Percentiles rank a stretch among this genome's conserved stretches.
Evolutionary conservation across 2,888 invertebrate genomes (phyloP).

Genomic region (Agonum fuliginosum): DNA sequence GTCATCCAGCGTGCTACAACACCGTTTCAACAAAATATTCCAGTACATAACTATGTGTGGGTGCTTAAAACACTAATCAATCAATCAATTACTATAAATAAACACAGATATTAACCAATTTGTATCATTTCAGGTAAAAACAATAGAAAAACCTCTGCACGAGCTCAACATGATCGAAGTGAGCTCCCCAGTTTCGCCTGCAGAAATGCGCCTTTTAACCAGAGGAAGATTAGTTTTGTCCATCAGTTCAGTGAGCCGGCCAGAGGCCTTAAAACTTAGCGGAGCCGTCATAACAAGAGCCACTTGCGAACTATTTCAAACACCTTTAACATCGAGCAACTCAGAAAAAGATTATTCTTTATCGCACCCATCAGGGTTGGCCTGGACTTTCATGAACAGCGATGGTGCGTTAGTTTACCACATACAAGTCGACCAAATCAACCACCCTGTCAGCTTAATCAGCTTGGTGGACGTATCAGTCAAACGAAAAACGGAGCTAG

Average conservation of each 20-base stretch:
- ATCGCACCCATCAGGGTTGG: constrained; percentile 78
- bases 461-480: constrained; percentile 82
- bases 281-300: constrained; percentile 85
- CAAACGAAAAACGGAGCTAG: constrained; percentile 83
- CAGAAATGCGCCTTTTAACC: constrained; percentile 84
- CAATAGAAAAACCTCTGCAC: constrained; percentile 82
- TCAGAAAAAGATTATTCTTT: constrained; percentile 66
- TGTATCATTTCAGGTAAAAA: constrained; percentile 74
- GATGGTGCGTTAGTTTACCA: constrained; percentile 87
- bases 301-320: constrained; percentile 88
- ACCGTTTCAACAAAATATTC: too few species aligned
- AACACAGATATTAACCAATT: too few species aligned
- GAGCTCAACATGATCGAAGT: constrained; percentile 87
- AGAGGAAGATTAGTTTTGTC: constrained; percentile 84
- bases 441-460: constrained; percentile 77
- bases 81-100: too few species aligned
- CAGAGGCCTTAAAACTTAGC: constrained; percentile 79
- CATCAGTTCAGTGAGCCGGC: constrained; percentile 81
- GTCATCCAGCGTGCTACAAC: too few species aligned
- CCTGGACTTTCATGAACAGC: constrained; percentile 86
- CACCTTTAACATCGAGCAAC: constrained; percentile 77
- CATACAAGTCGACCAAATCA: constrained; percentile 79
- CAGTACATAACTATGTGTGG: too few species aligned
- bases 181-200: constrained; percentile 84
- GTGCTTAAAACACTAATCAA: too few species aligned